Base-by-base conservation (phyloP, 2,888 invertebrate species). In the Smittia sp. region DNA sequence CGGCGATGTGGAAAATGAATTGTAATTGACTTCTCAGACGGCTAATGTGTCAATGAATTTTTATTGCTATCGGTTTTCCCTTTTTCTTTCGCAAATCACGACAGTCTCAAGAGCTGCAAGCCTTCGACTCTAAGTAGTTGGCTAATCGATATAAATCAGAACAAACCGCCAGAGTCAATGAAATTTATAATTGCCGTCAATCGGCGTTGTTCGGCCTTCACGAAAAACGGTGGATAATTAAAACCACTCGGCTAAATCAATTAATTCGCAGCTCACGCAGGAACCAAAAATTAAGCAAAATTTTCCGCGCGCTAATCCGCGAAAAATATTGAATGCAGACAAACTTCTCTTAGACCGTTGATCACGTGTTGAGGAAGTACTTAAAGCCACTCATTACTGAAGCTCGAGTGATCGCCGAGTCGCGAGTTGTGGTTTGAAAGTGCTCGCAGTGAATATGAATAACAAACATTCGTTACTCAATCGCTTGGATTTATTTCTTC, bases 101-200 rank as follows among this genome's bases (percentile, higher is more conserved):
- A 32, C 32, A 32, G 32, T 32, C 9, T 32, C 32, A 32, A n/a
- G n/a, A n/a, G 3, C 9, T 32, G 32, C 32, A 32, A 32, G 32
- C 32, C 32, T 32, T 32, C 32, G 32, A 32, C 3, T 32, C n/a
- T 46, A 13, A 13, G 6, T 46, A 13, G n/a, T 46, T 46, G n/a
- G 15, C 46, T 46, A n/a, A 46, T 32, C 32, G 9, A 32, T 32
- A 9, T 32, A 32, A 9, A 3, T 25, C n/a, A 32, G n/a, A 27
- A 32, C 6, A 25, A 65, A 25, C 65, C 65, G 27, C 65, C 65
- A 65, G 65, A 27, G 65, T 25, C 65, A 65, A 65, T 65, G n/a
- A 13, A 27, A 15, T 65, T 24, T 1, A 2, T 65, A 58, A 58
- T 58, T 58, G 13, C 58, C 58, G 22, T 9, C 22, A 13, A 22